These are phyloP conservation scores for Brachyhypopomus gauderio DNA, from an alignment of 2,113 vertebrate species.

Conservation along the genomic window DNA sequence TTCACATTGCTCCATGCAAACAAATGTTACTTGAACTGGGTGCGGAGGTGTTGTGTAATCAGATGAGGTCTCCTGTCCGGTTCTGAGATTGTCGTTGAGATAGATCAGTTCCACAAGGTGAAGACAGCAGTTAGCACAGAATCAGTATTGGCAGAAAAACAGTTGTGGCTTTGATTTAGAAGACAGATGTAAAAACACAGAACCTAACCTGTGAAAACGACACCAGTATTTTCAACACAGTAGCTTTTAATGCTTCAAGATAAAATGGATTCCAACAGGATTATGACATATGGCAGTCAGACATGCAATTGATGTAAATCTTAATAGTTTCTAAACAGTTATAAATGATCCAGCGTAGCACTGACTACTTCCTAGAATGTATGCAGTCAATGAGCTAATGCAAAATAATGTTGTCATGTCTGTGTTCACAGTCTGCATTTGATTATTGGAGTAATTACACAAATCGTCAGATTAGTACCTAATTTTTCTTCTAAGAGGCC, in stretches of 20 bases:
- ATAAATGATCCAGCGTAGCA: slow-evolving; percentile 20
- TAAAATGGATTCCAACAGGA: not conserved
- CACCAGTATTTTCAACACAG: not conserved
- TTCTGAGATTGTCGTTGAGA: not conserved
- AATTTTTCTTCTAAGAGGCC: slow-evolving; percentile 41
- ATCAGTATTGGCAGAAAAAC: not conserved
- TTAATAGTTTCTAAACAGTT: slow-evolving; percentile 35
- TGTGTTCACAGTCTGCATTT: slow-evolving; percentile 46
- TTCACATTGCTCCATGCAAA: not conserved
- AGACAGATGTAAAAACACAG: not conserved
- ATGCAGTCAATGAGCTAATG: slow-evolving; percentile 45
- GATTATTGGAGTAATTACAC: slow-evolving; percentile 42
- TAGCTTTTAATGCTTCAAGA: slow-evolving; percentile 10
- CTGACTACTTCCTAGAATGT: slow-evolving; percentile 48
- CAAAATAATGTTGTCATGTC: slow-evolving; percentile 56
- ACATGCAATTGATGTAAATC: slow-evolving; percentile 24
- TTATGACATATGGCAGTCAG: slow-evolving; percentile 24
- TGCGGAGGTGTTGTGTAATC: slow-evolving; percentile 23
- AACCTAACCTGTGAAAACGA: not conserved
- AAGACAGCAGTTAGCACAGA: not conserved
- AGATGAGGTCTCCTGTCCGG: not conserved
- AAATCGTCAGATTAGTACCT: slow-evolving; percentile 49
- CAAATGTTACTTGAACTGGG: slow-evolving; percentile 30
- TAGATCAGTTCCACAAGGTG: not conserved
- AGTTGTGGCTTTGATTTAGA: not conserved